Conservation (phyloP, 1,140 invertebrate genomes). For the Drosophila melanogaster region DNA sequence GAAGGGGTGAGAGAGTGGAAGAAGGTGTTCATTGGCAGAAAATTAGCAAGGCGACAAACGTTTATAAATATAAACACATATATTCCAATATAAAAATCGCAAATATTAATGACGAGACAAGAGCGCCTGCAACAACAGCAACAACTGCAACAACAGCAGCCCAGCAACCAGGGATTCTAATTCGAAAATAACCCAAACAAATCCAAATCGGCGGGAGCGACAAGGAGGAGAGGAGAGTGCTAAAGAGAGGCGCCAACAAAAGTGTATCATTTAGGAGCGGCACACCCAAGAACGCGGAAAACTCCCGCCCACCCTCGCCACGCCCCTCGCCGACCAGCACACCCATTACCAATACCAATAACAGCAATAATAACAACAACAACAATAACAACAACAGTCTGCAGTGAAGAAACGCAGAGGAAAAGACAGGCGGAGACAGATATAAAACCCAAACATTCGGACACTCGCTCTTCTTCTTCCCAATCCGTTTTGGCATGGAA, state of each 20-base stretch:
- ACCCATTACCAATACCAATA: background rate
- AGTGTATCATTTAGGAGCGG: constrained; percentile 34
- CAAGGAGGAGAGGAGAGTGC: constrained; percentile 19
- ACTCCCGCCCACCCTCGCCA: constrained; percentile 2
- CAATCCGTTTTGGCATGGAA: constrained; percentile 40
- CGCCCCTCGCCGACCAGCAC: constrained; percentile 3
- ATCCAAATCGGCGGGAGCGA: constrained; percentile 61
- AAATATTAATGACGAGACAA: constrained; percentile 58
- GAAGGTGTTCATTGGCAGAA: background rate
- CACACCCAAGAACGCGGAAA: constrained; percentile 34
- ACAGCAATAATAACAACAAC: background rate
- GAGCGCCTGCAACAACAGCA: background rate
- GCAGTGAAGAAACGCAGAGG: constrained; percentile 5
- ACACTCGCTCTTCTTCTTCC: constrained; percentile 2
- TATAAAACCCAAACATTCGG: constrained; percentile 6
- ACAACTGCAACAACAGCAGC: constrained; percentile 30
- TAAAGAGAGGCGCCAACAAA: constrained; percentile 27
- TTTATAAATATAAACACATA: constrained; percentile 17
- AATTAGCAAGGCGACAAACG: constrained; percentile 40
- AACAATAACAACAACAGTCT: constrained; percentile 8
- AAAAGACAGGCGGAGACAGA: background rate
- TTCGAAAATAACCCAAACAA: constrained; percentile 77
- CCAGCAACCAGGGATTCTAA: constrained; percentile 45
- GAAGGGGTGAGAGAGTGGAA: background rate
- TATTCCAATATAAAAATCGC: constrained; percentile 59